phyloP scores from a whole-genome alignment of 1,140 invertebrate species.

The Cydia amplana region DNA sequence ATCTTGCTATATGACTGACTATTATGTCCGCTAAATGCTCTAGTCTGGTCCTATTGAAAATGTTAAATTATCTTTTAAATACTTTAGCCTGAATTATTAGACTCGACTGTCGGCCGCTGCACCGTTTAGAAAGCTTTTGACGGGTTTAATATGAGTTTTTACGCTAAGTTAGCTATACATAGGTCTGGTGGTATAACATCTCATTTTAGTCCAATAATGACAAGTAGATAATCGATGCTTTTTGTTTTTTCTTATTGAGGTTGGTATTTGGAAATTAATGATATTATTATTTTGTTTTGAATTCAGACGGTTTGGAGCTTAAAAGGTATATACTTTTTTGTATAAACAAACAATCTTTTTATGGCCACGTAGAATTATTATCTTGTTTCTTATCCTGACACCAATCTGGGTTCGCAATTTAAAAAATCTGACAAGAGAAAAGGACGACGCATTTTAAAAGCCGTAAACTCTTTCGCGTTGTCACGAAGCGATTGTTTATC shows the following conservation, averaged over 20 bases:
- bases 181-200: no score
- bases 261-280: no score
- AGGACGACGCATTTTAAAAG: neutral
- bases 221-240: no score
- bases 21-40: neutral
- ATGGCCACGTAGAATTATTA: neutral
- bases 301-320: no score
- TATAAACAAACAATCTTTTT: neutral
- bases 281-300: no score
- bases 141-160: neutral
- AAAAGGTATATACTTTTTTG: no score
- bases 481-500: slow-evolving; percentile 17
- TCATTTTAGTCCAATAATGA: no score
- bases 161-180: neutral
- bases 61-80: neutral
- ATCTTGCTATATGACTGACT: slow-evolving; percentile 3
- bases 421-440: neutral
- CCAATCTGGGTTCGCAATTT: neutral
- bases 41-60: slow-evolving; percentile 2
- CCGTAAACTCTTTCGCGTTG: neutral
- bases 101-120: neutral
- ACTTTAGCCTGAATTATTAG: neutral
- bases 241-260: no score
- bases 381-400: neutral
- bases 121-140: neutral